phyloP scores from a whole-genome alignment of 2,113 vertebrate species.

The Baryphthengus martii region DNA sequence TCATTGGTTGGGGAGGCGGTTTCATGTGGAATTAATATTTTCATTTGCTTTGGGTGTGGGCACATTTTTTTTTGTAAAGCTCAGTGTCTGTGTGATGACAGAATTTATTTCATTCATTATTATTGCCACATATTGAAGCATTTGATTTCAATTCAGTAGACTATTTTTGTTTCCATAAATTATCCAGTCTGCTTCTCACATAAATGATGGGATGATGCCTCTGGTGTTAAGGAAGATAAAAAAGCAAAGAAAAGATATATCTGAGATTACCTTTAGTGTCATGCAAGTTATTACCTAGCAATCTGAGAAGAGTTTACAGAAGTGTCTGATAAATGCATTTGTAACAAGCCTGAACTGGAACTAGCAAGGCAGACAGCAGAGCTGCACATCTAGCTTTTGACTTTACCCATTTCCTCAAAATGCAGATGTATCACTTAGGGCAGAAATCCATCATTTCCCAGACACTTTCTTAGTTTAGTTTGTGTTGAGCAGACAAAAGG shows the following conservation, averaged over 20 bases:
- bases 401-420: constrained; percentile 7
- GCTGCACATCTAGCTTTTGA: not conserved
- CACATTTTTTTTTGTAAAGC: constrained; percentile 22
- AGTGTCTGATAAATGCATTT: constrained; percentile 57
- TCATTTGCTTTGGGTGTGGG: not conserved
- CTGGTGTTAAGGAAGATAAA: constrained; percentile 37
- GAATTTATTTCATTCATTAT: constrained; percentile 69
- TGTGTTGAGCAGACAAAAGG: not conserved
- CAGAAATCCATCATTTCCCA: constrained; percentile 5
- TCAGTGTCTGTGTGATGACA: constrained; percentile 59
- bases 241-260: constrained; percentile 46
- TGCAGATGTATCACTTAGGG: not conserved
- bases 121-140: constrained; percentile 7
- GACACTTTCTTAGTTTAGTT: not conserved
- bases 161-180: constrained; percentile 68
- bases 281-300: constrained; percentile 58
- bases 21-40: constrained; percentile 53
- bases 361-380: not conserved
- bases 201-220: constrained; percentile 33
- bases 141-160: constrained; percentile 66
- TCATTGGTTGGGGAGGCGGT: not conserved
- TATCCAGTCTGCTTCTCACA: constrained; percentile 24
- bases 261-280: constrained; percentile 55
- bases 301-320: constrained; percentile 51
- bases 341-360: constrained; percentile 61